Evolutionary conservation across 2,888 invertebrate genomes (phyloP).

Genomic region (Rhyacophila evoluta): DNA sequence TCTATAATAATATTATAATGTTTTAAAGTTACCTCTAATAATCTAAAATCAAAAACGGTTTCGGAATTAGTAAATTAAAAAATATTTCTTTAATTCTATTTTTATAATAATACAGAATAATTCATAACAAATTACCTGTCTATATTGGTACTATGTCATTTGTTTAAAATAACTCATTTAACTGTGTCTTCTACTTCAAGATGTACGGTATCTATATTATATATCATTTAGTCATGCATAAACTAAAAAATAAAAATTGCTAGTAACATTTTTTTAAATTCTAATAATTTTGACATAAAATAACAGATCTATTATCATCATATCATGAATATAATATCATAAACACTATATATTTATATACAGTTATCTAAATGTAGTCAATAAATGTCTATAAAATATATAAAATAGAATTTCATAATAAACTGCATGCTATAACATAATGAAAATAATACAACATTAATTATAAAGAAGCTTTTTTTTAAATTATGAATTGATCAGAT

Average conservation of each 20-base stretch:
- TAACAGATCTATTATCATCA: too few relatives aligned
- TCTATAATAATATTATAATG: neutral
- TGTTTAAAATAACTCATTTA: conserved; percentile 1
- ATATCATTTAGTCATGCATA: neutral
- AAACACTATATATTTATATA: too few relatives aligned
- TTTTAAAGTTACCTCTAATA: neutral
- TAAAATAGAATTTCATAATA: too few relatives aligned
- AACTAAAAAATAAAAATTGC: neutral
- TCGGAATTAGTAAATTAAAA: neutral
- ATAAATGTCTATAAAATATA: too few relatives aligned
- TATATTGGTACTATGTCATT: neutral
- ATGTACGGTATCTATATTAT: conserved; percentile 9
- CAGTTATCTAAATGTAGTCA: too few relatives aligned
- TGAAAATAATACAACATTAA: neutral
- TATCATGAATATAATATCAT: too few relatives aligned
- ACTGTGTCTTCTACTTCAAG: conserved; percentile 39
- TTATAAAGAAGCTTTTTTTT: neutral
- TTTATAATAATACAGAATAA: neutral
- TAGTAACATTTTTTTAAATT: neutral
- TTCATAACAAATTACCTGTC: neutral
- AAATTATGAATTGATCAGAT: neutral
- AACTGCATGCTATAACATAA: too few relatives aligned
- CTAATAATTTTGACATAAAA: neutral
- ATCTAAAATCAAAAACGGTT: neutral
- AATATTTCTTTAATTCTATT: neutral